Evolutionary conservation across 2,888 invertebrate species (phyloP), one percentile per base, ranked within the genome.

Genomic region (Lottia scabra): DNA sequence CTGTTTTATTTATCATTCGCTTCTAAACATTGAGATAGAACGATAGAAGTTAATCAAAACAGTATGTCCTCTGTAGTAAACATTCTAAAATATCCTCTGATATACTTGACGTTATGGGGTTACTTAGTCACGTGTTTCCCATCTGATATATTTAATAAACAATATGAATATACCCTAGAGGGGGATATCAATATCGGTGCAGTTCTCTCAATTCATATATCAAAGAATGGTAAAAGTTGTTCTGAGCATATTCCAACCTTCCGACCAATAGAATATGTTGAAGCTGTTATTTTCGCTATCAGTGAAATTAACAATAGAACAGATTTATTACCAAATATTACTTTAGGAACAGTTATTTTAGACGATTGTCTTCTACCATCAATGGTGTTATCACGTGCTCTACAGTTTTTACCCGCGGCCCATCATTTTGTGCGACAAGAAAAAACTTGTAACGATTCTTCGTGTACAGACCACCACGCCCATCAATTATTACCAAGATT

Each of bases 131-230:
- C 45, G 5, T 16, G 70, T 6, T 80, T 80, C 56, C 80, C 80
- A 1, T 73, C 76, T 5, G 78, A 80, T 64, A 73, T 81, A 2
- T 79, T 76, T 43, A 68, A 77, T 45, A 43, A 65, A 6, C 70
- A 73, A 15, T 79, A 70, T 68, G 43, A 68, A 26, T 23, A 63
- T 10, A 68, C 62, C 13, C 27, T 45, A 4, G 69, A 71, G 19
- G 77, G 78, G 1, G 81, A 83, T 67, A 67, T 83, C 63, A 81
- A 81, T 66, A 78, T 83, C 45, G 83, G 81, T n/a, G 81, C 77
- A 26, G 75, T 83, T n/a, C 70, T 82, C 27, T 80, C 81, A 19
- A 77, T 83, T 13, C 83, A 82, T 67, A 75, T 75, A 6, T 75
- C 77, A 10, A 64, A 69, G 16, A 71, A 74, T 12, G 70, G 74